phyloP scores from a whole-genome alignment of 2,113 vertebrate genomes.

The Thomomys bottae region DNA sequence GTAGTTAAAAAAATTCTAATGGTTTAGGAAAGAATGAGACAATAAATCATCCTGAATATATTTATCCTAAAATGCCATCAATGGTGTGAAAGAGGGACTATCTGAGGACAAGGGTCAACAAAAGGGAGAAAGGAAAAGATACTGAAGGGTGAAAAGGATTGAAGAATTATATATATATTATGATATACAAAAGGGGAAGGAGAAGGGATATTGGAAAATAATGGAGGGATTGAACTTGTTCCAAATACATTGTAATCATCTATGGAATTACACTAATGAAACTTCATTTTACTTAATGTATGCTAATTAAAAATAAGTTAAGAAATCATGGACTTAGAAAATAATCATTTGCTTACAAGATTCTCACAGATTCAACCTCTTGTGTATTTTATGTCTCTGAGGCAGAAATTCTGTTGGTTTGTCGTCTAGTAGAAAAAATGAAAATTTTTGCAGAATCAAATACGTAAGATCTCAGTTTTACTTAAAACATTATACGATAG shows the following conservation, averaged over 20 bases:
- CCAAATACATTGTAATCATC: no score
- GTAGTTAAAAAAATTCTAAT: constrained; percentile 16
- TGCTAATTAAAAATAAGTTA: constrained; percentile 28
- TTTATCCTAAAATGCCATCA: neutral
- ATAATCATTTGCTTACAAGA: neutral
- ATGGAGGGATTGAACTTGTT: no score
- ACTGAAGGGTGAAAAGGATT: no score
- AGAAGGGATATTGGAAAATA: no score
- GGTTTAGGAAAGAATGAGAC: neutral
- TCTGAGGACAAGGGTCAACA: no score
- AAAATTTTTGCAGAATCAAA: neutral
- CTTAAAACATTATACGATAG: constrained; percentile 6
- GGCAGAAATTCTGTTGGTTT: neutral
- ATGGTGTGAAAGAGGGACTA: no score
- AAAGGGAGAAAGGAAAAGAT: no score
- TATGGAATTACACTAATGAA: no score
- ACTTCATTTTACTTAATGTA: no score
- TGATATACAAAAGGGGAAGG: no score
- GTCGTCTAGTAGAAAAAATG: constrained; percentile 36
- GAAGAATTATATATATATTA: no score
- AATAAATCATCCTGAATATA: neutral
- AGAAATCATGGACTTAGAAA: constrained; percentile 23
- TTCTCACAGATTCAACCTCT: neutral
- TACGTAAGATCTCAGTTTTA: constrained; percentile 46
- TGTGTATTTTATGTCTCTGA: constrained; percentile 12